A percentile compares a stretch with the other conserved stretches of the same genome.
These are phyloP conservation scores for Ptychadena robeensis DNA, from an alignment of 2,797 vertebrate genomes.

Conservation along the genomic window DNA sequence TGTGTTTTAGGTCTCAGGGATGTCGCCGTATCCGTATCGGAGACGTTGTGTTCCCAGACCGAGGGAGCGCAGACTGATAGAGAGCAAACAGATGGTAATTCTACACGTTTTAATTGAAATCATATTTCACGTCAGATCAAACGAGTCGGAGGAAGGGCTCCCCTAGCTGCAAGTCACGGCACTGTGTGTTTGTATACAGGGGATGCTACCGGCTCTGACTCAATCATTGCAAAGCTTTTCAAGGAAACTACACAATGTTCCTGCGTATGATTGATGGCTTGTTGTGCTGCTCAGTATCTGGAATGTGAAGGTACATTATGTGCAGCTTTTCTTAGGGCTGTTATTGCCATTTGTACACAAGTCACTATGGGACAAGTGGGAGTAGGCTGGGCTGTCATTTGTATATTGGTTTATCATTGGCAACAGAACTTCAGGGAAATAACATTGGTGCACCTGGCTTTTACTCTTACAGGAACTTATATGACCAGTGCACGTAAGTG, in stretches of 20 bases:
- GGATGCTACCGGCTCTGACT: not conserved
- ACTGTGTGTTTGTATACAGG: not conserved
- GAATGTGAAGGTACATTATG: not conserved
- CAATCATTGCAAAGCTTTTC: not conserved
- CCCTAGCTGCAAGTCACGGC: slow-evolving; percentile 1
- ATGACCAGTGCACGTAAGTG: too few relatives aligned
- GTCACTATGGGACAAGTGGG: too few relatives aligned
- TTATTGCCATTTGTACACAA: not conserved
- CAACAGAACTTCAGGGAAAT: too few relatives aligned
- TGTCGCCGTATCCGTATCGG: not conserved
- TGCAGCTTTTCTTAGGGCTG: not conserved
- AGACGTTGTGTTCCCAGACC: slow-evolving; percentile 30
- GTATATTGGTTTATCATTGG: too few relatives aligned
- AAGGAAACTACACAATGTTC: slow-evolving; percentile 1
- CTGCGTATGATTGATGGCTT: not conserved
- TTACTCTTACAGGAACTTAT: too few relatives aligned
- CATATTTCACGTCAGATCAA: slow-evolving; percentile 52
- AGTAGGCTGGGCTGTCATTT: too few relatives aligned
- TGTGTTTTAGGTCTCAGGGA: slow-evolving; percentile 15
- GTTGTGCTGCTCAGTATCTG: slow-evolving; percentile 14
- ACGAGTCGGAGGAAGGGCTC: slow-evolving; percentile 19
- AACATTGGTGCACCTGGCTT: too few relatives aligned
- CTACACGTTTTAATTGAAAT: slow-evolving; percentile 58
- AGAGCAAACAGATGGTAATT: slow-evolving; percentile 57
- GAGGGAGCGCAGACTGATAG: slow-evolving; percentile 5